Conservation (phyloP, 2,113 vertebrate genomes). For the Tetrao urogallus region DNA sequence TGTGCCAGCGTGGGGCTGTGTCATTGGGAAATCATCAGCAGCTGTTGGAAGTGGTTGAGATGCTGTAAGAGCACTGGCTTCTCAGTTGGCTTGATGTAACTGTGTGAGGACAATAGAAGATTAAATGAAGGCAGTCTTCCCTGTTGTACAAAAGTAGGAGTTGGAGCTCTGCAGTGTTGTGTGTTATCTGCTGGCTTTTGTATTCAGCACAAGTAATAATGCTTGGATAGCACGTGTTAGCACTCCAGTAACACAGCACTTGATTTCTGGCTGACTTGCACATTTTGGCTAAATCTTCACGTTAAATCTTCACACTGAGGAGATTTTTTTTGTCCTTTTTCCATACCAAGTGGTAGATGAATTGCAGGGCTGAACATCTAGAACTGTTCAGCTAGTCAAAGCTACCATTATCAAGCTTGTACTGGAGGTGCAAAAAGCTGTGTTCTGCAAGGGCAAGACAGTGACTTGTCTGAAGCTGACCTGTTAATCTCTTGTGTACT, state of each 20-base stretch:
- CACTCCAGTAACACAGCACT: not conserved
- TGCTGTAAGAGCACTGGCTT: not conserved
- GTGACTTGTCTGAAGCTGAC: conserved; percentile 30
- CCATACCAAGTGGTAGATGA: not conserved
- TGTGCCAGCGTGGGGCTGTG: not conserved
- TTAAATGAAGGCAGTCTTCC: not conserved
- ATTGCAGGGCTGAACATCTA: not conserved
- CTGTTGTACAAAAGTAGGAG: not conserved
- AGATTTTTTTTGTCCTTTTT: not conserved
- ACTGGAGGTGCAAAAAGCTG: conserved; percentile 30
- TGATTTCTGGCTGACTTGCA: not conserved
- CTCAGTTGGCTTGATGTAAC: not conserved
- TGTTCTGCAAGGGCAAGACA: not conserved
- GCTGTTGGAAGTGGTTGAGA: not conserved
- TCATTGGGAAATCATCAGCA: not conserved
- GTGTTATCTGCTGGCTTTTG: conserved; percentile 44
- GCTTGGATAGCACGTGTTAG: not conserved
- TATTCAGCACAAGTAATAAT: not conserved
- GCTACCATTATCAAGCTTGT: not conserved
- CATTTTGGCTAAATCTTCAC: conserved; percentile 5
- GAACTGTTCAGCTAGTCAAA: not conserved
- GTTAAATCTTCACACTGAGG: not conserved
- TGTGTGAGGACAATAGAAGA: not conserved
- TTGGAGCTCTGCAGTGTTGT: conserved; percentile 9
- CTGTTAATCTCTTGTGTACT: not conserved